Evolutionary conservation across 2,113 vertebrate species (phyloP).

Genomic region (Cavia porcellus): DNA sequence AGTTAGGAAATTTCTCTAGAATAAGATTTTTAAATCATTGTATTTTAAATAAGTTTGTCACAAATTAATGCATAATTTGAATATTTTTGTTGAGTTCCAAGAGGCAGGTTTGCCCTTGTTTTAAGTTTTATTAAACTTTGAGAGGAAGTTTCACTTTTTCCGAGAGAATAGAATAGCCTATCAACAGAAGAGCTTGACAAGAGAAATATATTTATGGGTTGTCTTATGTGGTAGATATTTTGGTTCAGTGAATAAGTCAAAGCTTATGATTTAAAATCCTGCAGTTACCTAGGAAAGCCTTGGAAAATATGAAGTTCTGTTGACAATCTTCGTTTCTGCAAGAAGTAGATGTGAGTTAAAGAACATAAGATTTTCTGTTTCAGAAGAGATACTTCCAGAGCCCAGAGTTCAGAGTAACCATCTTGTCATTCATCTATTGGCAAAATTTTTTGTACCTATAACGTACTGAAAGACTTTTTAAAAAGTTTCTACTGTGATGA

Average conservation of each 20-base stretch:
- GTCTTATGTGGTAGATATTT: constrained; percentile 44
- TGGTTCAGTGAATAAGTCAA: constrained; percentile 30
- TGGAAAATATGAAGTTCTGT: constrained; percentile 11
- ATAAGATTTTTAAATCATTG: not conserved
- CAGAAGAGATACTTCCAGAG: not conserved
- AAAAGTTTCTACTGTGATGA: constrained; percentile 38
- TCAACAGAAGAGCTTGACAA: not conserved
- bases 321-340: not conserved
- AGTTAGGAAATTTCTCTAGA: constrained; percentile 38
- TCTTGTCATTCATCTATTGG: constrained; percentile 31
- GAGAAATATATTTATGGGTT: not conserved
- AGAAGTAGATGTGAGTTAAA: not conserved
- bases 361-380: constrained; percentile 24
- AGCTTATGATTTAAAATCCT: constrained; percentile 27
- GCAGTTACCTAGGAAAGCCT: not conserved
- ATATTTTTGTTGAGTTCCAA: not conserved
- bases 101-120: not conserved
- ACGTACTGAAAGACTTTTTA: constrained; percentile 26
- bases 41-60: constrained; percentile 43
- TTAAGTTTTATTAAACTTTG: not conserved
- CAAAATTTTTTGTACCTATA: constrained; percentile 49
- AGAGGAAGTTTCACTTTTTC: not conserved
- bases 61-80: not conserved
- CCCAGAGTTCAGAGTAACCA: not conserved
- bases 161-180: not conserved